Evolutionary conservation across 2,888 invertebrate species (phyloP).

Genomic region (Orchestes rusci): DNA sequence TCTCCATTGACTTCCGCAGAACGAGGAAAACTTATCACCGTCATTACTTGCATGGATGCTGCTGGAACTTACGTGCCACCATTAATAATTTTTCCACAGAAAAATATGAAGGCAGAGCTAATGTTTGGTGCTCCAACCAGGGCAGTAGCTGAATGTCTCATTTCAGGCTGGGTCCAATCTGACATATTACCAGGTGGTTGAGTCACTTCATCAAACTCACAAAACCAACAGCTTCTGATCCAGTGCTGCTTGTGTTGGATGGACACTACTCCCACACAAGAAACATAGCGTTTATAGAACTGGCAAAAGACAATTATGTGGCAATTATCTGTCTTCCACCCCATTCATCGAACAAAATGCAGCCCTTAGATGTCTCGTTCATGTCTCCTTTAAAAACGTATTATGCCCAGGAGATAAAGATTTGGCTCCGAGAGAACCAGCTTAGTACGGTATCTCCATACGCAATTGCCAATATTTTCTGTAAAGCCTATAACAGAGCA

Average conservation of each 20-base stretch:
- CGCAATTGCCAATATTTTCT: conserved; percentile 8
- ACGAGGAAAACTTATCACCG: conserved; percentile 2
- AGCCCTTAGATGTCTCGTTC: conserved; percentile 8
- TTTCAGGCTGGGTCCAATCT: conserved; percentile 4
- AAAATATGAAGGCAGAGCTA: conserved; percentile 4
- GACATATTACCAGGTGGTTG: conserved; percentile 8
- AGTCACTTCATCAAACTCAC: conserved; percentile 1
- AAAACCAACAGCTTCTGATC: conserved; percentile 3
- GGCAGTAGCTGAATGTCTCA: conserved; percentile 4
- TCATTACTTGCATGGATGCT: conserved; percentile 4
- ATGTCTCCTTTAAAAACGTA: conserved; percentile 8
- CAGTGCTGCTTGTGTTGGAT: no score
- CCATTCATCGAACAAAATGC: conserved; percentile 22
- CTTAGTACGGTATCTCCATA: conserved; percentile 15
- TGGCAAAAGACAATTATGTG: conserved; percentile 3
- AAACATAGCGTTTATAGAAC: conserved; percentile 1
- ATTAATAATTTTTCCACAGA: conserved; percentile 2
- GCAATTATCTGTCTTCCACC: conserved; percentile 2
- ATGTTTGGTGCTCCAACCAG: conserved; percentile 3
- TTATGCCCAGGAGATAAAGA: conserved; percentile 7
- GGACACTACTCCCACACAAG: conserved; percentile 3
- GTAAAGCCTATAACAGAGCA: no score
- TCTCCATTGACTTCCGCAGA: conserved; percentile 3
- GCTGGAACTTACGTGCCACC: conserved; percentile 2
- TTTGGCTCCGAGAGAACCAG: conserved; percentile 7